phyloP scores from a whole-genome alignment of 2,888 invertebrate genomes.

The Drosophila aldrichi region DNA sequence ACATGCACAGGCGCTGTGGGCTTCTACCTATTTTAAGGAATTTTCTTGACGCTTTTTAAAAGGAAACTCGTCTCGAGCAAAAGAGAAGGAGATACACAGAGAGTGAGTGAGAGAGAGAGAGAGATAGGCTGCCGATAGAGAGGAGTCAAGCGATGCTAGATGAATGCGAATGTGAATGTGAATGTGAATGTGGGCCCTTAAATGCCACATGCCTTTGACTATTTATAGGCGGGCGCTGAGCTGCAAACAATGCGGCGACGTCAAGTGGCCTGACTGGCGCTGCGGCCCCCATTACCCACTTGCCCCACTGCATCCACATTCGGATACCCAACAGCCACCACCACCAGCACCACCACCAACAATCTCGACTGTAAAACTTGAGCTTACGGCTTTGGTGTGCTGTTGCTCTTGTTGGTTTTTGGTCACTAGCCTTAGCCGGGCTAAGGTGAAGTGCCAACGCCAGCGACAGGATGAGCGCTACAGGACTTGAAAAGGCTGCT shows the following conservation, averaged over 20 bases:
- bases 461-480: constrained; percentile 26
- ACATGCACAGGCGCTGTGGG: constrained; percentile 13
- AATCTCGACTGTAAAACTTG: constrained; percentile 34
- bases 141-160: constrained; percentile 33
- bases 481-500: constrained; percentile 34
- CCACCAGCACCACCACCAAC: not conserved
- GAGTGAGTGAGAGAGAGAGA: constrained; percentile 5
- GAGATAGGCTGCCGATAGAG: constrained; percentile 55
- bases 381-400: constrained; percentile 27
- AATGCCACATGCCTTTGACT: constrained; percentile 66
- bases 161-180: constrained; percentile 33
- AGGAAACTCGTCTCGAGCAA: constrained; percentile 54
- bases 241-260: constrained; percentile 70
- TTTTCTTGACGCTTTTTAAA: constrained; percentile 63
- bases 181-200: constrained; percentile 47
- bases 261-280: constrained; percentile 58
- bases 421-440: constrained; percentile 39
- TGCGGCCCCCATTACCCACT: not conserved
- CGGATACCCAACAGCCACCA: not conserved
- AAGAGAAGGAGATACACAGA: not conserved
- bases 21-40: constrained; percentile 63
- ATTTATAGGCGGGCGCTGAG: constrained; percentile 75
- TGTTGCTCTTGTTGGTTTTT: constrained; percentile 16
- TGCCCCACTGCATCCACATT: constrained; percentile 3
- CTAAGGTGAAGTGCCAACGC: constrained; percentile 42